These are phyloP conservation scores for Delphinapterus leucas DNA, from an alignment of 2,113 vertebrate species.

Conservation along the genomic window DNA sequence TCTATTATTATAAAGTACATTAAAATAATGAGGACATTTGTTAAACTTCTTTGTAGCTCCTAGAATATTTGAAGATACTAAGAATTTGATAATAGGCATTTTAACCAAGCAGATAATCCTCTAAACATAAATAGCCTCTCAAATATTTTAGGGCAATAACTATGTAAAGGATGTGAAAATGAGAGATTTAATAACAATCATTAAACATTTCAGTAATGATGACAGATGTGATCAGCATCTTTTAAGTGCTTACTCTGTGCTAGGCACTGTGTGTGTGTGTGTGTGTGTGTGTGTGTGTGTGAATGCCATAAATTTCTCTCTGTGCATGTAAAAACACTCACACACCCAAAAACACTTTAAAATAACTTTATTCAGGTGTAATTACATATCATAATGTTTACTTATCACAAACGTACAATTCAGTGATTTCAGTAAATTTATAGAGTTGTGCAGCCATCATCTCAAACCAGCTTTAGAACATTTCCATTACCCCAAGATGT, in stretches of 20 bases:
- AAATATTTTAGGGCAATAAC: neutral
- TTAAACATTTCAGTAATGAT: neutral
- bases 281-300: neutral
- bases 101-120: neutral
- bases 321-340: neutral
- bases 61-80: neutral
- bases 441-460: neutral
- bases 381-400: neutral
- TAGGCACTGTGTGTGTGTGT: neutral
- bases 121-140: neutral
- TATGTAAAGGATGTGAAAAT: neutral
- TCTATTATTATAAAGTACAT: constrained; percentile 26
- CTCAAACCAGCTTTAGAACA: neutral
- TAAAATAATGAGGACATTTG: constrained; percentile 12
- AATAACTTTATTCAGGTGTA: neutral
- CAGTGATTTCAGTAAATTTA: neutral
- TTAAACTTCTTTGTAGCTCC: neutral
- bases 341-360: neutral
- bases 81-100: neutral
- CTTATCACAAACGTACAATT: neutral
- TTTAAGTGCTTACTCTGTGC: neutral
- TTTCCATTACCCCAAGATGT: neutral
- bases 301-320: neutral
- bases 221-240: neutral
- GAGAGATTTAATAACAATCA: neutral